These are phyloP conservation scores for Rhegmatorhina hoffmannsi DNA, from an alignment of 2,113 vertebrate species.

Conservation along the genomic window DNA sequence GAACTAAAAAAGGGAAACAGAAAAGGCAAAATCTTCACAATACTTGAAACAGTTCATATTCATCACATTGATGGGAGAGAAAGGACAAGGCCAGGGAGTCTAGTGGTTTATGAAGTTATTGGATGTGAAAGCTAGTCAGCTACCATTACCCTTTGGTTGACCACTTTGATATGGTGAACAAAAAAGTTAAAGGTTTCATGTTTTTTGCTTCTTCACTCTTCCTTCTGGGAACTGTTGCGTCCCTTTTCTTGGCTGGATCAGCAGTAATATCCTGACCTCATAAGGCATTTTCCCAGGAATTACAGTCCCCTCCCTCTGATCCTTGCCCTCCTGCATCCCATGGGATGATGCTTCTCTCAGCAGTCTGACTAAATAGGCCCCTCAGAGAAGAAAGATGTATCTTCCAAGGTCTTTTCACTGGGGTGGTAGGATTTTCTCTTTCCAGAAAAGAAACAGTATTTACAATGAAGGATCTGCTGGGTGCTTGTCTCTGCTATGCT, in stretches of 20 bases:
- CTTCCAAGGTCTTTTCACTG: background rate
- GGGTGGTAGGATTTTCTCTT: background rate
- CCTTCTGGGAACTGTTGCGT: slow-evolving; percentile 4
- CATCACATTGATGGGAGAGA: background rate
- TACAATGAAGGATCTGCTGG: background rate
- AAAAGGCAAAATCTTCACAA: background rate
- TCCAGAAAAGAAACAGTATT: background rate
- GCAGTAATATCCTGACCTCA: slow-evolving; percentile 32
- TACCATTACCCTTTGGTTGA: slow-evolving; percentile 3
- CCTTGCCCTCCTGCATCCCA: background rate
- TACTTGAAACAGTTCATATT: background rate
- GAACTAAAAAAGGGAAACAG: background rate
- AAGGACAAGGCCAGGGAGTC: background rate
- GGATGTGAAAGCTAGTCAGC: background rate
- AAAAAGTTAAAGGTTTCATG: slow-evolving; percentile 15
- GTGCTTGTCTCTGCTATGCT: background rate
- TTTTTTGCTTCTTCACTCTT: slow-evolving; percentile 11
- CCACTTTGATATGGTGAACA: background rate
- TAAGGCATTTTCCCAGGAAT: slow-evolving; percentile 57
- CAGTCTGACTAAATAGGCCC: background rate
- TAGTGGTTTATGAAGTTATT: background rate
- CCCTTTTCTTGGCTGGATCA: slow-evolving; percentile 40
- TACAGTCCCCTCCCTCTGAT: background rate
- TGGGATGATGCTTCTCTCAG: background rate
- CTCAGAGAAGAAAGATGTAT: background rate